Conservation (phyloP, 2,113 vertebrate species). For the Rhagologus leucostigma region DNA sequence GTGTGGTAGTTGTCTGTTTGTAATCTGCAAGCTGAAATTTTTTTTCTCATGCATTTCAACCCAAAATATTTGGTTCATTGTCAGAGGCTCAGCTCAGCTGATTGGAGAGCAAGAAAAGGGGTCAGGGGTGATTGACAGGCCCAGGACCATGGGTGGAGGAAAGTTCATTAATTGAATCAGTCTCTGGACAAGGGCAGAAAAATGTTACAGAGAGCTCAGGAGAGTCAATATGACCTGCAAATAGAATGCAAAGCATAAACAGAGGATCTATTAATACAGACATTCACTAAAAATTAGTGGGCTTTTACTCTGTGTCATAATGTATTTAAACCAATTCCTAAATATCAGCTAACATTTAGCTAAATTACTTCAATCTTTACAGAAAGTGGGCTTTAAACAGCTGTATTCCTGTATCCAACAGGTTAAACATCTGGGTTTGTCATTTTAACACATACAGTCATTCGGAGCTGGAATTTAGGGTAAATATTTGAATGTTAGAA, state of each 20-base stretch:
- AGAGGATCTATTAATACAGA: not conserved
- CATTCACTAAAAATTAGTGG: not conserved
- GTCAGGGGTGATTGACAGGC: not conserved
- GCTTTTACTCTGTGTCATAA: not conserved
- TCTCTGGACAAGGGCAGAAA: not conserved
- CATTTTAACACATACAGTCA: slow-evolving; percentile 7
- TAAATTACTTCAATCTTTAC: not conserved
- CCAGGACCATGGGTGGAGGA: not conserved
- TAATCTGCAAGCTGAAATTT: not conserved
- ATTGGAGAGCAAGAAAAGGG: not conserved
- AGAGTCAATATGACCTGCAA: not conserved
- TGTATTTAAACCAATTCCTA: not conserved
- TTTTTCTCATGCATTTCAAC: not conserved
- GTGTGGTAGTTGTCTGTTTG: not conserved
- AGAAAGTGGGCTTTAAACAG: not conserved
- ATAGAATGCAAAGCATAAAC: not conserved
- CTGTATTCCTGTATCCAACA: not conserved
- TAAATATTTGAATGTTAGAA: slow-evolving; percentile 70
- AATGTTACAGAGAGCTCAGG: not conserved
- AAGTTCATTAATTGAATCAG: not conserved
- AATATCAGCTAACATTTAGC: not conserved
- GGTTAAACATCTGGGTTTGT: not conserved
- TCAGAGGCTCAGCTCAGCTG: not conserved
- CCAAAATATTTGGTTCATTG: not conserved
- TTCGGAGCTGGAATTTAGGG: slow-evolving; percentile 43